Conservation (phyloP, 2,797 vertebrate genomes). For the Pseudomugil gertrudae region DNA sequence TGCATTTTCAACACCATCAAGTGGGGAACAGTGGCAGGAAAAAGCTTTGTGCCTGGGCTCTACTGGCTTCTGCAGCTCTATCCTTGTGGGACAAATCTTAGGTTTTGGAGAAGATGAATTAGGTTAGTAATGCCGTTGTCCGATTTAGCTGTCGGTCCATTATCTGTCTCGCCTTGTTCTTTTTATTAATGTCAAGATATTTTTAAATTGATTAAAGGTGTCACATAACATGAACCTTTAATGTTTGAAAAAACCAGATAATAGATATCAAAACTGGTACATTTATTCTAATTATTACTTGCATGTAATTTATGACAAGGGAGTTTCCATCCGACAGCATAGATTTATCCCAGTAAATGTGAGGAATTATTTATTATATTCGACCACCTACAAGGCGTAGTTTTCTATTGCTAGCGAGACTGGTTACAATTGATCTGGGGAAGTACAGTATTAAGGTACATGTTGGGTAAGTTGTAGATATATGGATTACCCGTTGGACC, state of each 20-base stretch:
- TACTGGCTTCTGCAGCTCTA: slow-evolving; percentile 87
- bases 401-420: slow-evolving; percentile 33
- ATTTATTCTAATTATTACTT: no score
- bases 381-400: slow-evolving; percentile 42
- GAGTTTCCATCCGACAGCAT: slow-evolving; percentile 66
- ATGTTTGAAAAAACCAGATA: slow-evolving; percentile 34
- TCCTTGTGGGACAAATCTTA: slow-evolving; percentile 90
- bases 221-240: slow-evolving; percentile 10
- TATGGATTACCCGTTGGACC: slow-evolving; percentile 51
- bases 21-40: slow-evolving; percentile 91
- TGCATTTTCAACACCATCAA: slow-evolving; percentile 77
- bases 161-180: slow-evolving; percentile 5
- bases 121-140: slow-evolving; percentile 81
- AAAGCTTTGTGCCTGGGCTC: slow-evolving; percentile 93
- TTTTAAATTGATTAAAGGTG: slow-evolving; percentile 8
- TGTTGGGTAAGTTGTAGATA: slow-evolving; percentile 50
- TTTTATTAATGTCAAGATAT: slow-evolving; percentile 16
- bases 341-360: slow-evolving; percentile 42
- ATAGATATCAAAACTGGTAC: slow-evolving; percentile 38
- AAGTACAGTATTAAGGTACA: slow-evolving; percentile 25
- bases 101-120: slow-evolving; percentile 98
- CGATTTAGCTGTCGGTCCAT: neutral
- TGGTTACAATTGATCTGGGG: slow-evolving; percentile 49
- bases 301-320: no score
- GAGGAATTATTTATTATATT: slow-evolving; percentile 12